phyloP scores from a whole-genome alignment of 2,113 vertebrate species.

The Tachuris rubrigastra region DNA sequence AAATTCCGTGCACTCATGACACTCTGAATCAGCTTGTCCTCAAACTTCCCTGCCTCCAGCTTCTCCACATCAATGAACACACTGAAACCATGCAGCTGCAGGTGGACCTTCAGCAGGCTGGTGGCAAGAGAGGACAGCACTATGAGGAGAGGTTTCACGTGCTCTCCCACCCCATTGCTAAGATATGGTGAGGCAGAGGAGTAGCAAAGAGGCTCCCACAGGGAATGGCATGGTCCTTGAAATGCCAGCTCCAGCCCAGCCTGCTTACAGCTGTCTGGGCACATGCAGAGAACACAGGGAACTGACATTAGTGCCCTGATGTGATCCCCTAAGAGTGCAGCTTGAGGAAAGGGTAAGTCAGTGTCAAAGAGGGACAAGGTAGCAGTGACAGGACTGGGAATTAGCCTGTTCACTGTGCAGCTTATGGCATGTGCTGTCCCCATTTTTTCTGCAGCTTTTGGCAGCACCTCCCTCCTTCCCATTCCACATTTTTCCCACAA shows the following conservation, averaged over 20 bases:
- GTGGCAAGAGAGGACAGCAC: neutral
- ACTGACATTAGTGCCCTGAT: neutral
- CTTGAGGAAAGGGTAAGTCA: rapidly evolving
- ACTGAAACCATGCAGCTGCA: slow-evolving; percentile 92
- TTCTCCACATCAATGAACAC: slow-evolving; percentile 99
- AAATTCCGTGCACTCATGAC: slow-evolving; percentile 90
- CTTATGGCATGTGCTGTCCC: rapidly evolving
- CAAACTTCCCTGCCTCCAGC: slow-evolving; percentile 93
- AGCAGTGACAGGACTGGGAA: neutral
- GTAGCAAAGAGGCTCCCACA: neutral
- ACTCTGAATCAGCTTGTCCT: slow-evolving; percentile 92
- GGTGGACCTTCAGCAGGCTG: slow-evolving; percentile 95
- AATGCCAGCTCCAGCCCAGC: neutral
- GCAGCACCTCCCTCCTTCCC: neutral
- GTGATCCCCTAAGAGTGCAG: neutral
- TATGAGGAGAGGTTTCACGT: neutral
- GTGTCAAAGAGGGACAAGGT: neutral
- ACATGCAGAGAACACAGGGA: rapidly evolving
- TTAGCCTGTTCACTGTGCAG: rapidly evolving
- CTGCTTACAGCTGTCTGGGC: neutral
- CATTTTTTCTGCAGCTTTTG: neutral
- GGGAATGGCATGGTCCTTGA: rapidly evolving
- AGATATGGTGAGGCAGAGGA: neutral
- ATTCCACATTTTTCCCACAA: rapidly evolving
- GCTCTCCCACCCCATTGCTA: neutral